Conservation (phyloP, 2,113 vertebrate species). For the Coptodon rendalli region DNA sequence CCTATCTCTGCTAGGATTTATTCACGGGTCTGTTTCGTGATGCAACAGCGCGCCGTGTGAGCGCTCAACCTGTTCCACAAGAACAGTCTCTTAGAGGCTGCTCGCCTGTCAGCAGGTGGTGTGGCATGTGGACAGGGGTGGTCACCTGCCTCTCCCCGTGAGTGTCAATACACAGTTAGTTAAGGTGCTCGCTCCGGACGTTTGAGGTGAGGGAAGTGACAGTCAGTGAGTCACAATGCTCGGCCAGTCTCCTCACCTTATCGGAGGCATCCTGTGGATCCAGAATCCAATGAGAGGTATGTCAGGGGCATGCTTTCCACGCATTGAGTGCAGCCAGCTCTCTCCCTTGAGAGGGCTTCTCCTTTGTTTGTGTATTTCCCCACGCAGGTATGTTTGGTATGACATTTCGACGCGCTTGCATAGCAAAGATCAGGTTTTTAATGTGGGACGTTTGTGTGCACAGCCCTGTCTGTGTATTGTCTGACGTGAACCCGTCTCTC, state of each 20-base stretch:
- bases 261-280: constrained; percentile 72
- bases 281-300: constrained; percentile 75
- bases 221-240: constrained; percentile 55
- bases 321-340: background rate
- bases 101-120: constrained; percentile 43
- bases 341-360: background rate
- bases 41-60: constrained; percentile 4
- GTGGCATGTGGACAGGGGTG: constrained; percentile 21
- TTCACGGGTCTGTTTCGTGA: background rate
- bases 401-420: background rate
- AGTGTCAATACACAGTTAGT: background rate
- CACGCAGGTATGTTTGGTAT: background rate
- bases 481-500: background rate
- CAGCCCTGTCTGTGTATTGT: background rate
- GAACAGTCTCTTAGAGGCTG: background rate
- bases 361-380: background rate
- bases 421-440: background rate
- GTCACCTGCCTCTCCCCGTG: background rate
- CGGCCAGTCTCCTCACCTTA: constrained; percentile 68
- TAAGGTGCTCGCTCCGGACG: background rate
- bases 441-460: background rate
- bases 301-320: background rate
- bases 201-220: background rate
- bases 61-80: background rate
- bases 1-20: background rate